phyloP scores from a whole-genome alignment of 2,888 invertebrate species.

The Caradrina clavipalpis region DNA sequence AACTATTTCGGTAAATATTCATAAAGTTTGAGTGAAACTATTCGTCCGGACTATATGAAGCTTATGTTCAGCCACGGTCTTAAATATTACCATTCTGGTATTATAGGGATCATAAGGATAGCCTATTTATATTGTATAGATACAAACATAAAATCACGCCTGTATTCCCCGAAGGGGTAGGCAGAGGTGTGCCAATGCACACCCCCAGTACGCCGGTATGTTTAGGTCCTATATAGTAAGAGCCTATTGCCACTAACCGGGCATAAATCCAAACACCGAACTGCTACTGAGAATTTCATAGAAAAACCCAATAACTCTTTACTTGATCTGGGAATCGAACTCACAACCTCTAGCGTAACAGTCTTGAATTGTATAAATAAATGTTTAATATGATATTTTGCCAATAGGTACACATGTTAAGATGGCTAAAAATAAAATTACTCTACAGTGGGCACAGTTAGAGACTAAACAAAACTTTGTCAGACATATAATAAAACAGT shows the following conservation, averaged over 20 bases:
- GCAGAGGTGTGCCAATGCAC: too few relatives aligned
- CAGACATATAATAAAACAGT: not conserved
- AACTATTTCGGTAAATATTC: conserved; percentile 47
- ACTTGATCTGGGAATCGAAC: too few relatives aligned
- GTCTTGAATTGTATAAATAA: too few relatives aligned
- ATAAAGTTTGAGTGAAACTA: conserved; percentile 37
- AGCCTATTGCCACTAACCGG: too few relatives aligned
- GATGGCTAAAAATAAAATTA: not conserved
- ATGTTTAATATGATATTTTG: not conserved
- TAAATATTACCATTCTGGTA: conserved; percentile 23
- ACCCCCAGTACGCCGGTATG: too few relatives aligned
- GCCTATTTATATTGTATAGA: not conserved
- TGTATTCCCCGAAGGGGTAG: too few relatives aligned
- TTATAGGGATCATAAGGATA: not conserved
- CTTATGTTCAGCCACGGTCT: not conserved
- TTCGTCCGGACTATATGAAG: conserved; percentile 12
- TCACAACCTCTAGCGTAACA: too few relatives aligned
- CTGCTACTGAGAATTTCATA: too few relatives aligned
- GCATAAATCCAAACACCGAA: too few relatives aligned
- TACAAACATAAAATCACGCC: conserved; percentile 7
- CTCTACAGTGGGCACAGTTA: not conserved
- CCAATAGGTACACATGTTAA: too few relatives aligned
- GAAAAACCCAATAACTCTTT: too few relatives aligned
- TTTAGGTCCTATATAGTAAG: too few relatives aligned
- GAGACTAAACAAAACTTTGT: not conserved